Percentiles rank a stretch among this genome's conserved stretches.
Conservation (phyloP, 2,113 vertebrate species). For the Urocolius indicus region DNA sequence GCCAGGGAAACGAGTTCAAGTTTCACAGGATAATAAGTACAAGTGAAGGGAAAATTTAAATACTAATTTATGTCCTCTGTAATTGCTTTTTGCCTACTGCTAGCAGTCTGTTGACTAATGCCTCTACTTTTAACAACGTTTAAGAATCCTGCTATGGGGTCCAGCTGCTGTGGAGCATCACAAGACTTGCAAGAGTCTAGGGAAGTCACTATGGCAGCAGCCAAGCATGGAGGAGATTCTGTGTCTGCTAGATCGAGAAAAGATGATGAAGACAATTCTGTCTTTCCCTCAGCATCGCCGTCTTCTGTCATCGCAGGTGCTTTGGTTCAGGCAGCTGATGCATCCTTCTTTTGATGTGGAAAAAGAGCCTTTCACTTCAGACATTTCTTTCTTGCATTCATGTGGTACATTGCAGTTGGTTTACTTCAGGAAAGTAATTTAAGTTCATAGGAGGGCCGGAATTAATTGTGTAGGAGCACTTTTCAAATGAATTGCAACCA, state of each 20-base stretch:
- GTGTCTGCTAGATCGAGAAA: conserved; percentile 84
- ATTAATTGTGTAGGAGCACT: background rate
- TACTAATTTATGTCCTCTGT: background rate
- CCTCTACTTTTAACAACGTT: background rate
- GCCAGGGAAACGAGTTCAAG: background rate
- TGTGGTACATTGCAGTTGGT: background rate
- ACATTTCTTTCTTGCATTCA: background rate
- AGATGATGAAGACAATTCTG: conserved; percentile 85
- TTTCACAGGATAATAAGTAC: background rate
- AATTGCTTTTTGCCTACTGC: background rate
- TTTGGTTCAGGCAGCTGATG: background rate
- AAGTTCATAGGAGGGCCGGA: background rate
- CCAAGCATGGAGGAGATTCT: conserved; percentile 87
- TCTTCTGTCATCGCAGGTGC: conserved; percentile 83
- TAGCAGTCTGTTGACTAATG: conserved; percentile 1
- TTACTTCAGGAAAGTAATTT: background rate
- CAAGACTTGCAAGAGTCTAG: conserved; percentile 89
- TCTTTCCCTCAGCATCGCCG: conserved; percentile 87
- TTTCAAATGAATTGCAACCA: background rate
- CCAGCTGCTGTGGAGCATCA: conserved; percentile 92
- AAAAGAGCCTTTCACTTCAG: background rate
- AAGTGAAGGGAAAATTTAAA: background rate
- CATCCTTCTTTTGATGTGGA: background rate
- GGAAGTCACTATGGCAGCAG: conserved; percentile 93
- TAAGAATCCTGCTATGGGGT: conserved; percentile 91